Evolutionary conservation across 2,797 vertebrate species (phyloP).

Genomic region (Apogon hyalosoma): DNA sequence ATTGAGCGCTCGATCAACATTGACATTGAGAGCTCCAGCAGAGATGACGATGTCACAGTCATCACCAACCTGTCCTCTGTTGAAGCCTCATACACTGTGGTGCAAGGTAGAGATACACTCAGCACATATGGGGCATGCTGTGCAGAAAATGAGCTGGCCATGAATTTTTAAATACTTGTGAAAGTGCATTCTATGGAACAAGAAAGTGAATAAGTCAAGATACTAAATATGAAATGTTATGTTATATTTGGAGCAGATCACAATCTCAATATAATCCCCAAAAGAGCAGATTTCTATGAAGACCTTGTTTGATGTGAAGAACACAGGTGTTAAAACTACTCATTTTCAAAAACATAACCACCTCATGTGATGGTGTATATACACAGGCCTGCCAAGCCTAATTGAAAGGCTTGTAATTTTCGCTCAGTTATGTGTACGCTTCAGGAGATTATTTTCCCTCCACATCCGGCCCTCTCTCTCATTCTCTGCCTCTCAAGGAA

Average conservation of each 20-base stretch:
- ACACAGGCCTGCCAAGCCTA: slow-evolving; percentile 40
- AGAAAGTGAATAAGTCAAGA: neutral
- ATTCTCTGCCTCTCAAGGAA: slow-evolving; percentile 46
- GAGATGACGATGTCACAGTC: slow-evolving; percentile 97
- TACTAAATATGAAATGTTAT: neutral
- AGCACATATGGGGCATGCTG: neutral
- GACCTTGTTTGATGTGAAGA: slow-evolving; percentile 15
- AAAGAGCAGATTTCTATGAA: slow-evolving; percentile 2
- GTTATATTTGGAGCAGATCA: neutral
- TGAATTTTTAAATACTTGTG: slow-evolving; percentile 48
- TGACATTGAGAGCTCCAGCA: slow-evolving; percentile 98
- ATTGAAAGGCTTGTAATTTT: slow-evolving; percentile 73
- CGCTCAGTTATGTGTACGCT: slow-evolving; percentile 57
- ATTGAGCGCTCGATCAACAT: slow-evolving; percentile 99
- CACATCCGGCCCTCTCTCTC: slow-evolving; percentile 38
- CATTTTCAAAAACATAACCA: slow-evolving; percentile 36
- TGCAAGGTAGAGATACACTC: slow-evolving; percentile 89
- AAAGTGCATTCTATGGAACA: slow-evolving; percentile 11
- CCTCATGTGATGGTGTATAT: slow-evolving; percentile 35
- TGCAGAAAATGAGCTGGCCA: slow-evolving; percentile 17
- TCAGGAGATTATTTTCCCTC: slow-evolving; percentile 64
- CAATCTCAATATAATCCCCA: slow-evolving; percentile 5
- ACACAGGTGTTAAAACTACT: slow-evolving; percentile 5
- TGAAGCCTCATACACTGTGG: slow-evolving; percentile 97
- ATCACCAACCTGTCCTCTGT: slow-evolving; percentile 99